These are phyloP conservation scores for Neria commutata DNA, from an alignment of 2,888 invertebrate species.

Conservation along the genomic window DNA sequence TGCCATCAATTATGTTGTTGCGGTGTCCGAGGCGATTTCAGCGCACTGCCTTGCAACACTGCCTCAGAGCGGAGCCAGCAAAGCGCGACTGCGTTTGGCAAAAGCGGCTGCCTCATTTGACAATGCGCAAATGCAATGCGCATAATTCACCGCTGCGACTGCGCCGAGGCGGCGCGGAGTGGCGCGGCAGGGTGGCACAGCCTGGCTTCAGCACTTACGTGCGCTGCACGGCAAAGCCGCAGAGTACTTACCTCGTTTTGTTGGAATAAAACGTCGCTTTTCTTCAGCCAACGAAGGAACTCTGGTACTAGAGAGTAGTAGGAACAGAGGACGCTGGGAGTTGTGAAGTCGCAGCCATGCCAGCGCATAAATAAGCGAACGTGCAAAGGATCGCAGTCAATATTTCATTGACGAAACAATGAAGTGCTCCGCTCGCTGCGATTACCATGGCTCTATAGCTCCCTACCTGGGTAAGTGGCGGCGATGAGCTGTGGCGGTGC, in stretches of 20 bases:
- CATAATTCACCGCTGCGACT: constrained; percentile 32
- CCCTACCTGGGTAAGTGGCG: neutral
- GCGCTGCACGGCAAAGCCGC: constrained; percentile 4
- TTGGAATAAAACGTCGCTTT: constrained; percentile 2
- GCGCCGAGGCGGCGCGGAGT: constrained; percentile 5
- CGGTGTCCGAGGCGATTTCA: constrained; percentile 42
- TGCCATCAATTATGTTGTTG: constrained; percentile 61
- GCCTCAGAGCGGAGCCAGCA: constrained; percentile 1
- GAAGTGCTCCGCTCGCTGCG: neutral
- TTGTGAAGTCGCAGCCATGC: constrained; percentile 15
- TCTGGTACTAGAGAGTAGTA: neutral
- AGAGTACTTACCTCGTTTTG: neutral
- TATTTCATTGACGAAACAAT: constrained; percentile 37
- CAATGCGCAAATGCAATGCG: constrained; percentile 15
- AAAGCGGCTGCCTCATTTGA: constrained; percentile 8
- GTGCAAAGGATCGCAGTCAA: constrained; percentile 42
- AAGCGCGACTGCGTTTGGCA: neutral
- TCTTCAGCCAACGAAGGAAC: constrained; percentile 16
- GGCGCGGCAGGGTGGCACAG: constrained; percentile 40
- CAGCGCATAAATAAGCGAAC: constrained; percentile 48
- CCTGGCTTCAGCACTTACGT: constrained; percentile 38
- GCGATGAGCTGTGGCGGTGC: constrained; percentile 10
- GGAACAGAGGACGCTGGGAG: neutral
- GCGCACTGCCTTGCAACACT: constrained; percentile 9
- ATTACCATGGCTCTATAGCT: neutral